Evolutionary conservation across 2,797 vertebrate species (phyloP), one percentile per base, ranked within the genome.

Genomic region (Masticophis lateralis): DNA sequence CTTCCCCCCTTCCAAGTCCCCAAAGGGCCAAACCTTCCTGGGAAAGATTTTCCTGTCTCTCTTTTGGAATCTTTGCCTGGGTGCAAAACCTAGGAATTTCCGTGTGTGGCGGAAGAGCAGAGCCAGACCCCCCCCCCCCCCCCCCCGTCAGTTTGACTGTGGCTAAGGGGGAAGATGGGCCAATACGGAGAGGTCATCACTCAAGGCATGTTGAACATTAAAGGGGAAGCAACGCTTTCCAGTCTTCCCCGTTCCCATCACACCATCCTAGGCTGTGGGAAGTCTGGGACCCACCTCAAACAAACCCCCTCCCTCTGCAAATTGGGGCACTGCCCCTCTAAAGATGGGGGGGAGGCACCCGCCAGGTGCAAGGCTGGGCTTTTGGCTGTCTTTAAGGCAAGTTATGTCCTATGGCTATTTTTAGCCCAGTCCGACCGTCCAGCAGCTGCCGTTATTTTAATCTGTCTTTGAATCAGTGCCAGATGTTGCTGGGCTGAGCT

Each of bases 391-490:
- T 92, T 91, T 92, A 94, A 94, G 89, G 90, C 90, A 86, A 92
- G 86, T 69, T 92, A 87, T 91, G 93, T 55, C 59, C 43, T 0
- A 11, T 0, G 25, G 47, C 69, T 94, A 96, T 95, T 95, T 94
- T 95, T 94, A 92, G 89, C 1, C n/a, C 57, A 91, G 32, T 63
- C 89, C 57, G 92, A 89, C 93, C 18, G 1, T 51, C 74, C 9
- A 83, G 79, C 94, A 96, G 95, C 95, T 96, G 94, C 91, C 43
- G 89, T 90, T 93, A 94, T 95, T 96, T 96, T 90, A 92, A 95
- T 91, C 89, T 16, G 91, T 60, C 91, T 94, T 95, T 96, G 88
- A 91, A 95, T 87, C 55, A 16, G 92, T 87, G 93, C 51, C 87
- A 95, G 87, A 94, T 94, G 92, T 91, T 47, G 32, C 16, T 89